Percentiles rank a stretch among this genome's conserved stretches.
These are phyloP conservation scores for Syngnathus floridae DNA, from an alignment of 2,113 vertebrate genomes.

Conservation along the genomic window DNA sequence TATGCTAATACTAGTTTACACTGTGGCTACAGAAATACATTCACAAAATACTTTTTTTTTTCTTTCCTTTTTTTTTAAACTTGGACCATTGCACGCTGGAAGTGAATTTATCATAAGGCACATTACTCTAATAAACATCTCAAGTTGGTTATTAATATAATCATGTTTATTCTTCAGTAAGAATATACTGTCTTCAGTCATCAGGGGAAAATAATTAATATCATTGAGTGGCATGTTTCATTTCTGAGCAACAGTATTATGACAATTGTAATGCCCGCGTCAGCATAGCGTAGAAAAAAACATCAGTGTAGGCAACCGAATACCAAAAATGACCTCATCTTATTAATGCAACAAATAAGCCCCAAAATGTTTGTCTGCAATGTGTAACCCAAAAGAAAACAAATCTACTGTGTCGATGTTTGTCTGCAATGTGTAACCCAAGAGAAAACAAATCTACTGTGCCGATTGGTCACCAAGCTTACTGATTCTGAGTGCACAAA, in stretches of 20 bases:
- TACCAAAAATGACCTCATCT: slow-evolving; percentile 13
- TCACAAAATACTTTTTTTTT: no score
- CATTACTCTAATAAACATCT: slow-evolving; percentile 27
- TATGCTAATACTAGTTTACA: no score
- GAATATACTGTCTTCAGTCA: slow-evolving; percentile 30
- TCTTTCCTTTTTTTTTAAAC: no score
- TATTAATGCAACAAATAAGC: slow-evolving; percentile 34
- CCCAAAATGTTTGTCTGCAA: neutral
- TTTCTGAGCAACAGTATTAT: slow-evolving; percentile 22
- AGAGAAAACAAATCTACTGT: neutral
- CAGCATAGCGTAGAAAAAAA: slow-evolving; percentile 5
- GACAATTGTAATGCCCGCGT: slow-evolving; percentile 6
- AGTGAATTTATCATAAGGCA: neutral
- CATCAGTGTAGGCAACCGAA: neutral
- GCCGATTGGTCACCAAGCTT: neutral
- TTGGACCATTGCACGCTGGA: neutral
- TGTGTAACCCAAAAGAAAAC: slow-evolving; percentile 1
- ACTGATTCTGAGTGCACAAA: neutral
- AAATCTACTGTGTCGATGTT: no score
- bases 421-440: neutral
- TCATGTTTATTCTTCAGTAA: slow-evolving; percentile 58
- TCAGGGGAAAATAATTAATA: slow-evolving; percentile 2
- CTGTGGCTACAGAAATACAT: no score
- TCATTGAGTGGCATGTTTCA: slow-evolving; percentile 41
- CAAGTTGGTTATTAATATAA: slow-evolving; percentile 35